phyloP scores from a whole-genome alignment of 2,888 invertebrate species.

The Mycalesis mineus region DNA sequence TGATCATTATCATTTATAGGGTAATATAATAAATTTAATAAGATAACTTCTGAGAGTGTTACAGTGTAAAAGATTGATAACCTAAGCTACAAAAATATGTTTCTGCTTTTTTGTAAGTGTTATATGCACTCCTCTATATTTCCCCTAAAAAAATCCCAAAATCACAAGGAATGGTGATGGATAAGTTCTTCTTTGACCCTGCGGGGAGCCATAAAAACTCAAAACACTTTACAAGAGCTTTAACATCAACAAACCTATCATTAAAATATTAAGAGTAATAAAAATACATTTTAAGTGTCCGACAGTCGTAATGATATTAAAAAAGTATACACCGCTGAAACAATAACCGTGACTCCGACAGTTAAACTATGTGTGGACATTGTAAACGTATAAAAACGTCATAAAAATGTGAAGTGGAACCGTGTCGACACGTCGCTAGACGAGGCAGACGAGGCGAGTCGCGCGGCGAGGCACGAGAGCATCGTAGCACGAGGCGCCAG shows the following conservation, averaged over 20 bases:
- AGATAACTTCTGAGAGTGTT: too few species aligned
- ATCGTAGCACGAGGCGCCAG: conserved; percentile 35
- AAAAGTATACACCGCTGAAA: conserved; percentile 37
- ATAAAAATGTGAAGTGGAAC: conserved; percentile 69
- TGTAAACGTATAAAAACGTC: conserved; percentile 48
- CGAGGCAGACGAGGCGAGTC: conserved; percentile 39
- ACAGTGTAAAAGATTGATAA: too few species aligned
- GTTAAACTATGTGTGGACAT: conserved; percentile 64
- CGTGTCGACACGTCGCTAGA: conserved; percentile 61
- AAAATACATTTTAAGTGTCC: conserved; percentile 24
- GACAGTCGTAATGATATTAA: conserved; percentile 19
- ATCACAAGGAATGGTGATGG: too few species aligned
- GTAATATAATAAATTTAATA: too few species aligned
- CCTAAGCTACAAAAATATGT: too few species aligned
- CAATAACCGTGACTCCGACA: conserved; percentile 54
- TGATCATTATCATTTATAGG: too few species aligned
- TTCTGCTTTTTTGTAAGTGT: too few species aligned
- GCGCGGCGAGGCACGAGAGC: conserved; percentile 22
- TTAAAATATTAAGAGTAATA: conserved; percentile 15
- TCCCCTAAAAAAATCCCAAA: too few species aligned
- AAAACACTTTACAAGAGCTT: neutral
- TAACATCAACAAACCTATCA: conserved; percentile 13
- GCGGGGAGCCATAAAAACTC: too few species aligned
- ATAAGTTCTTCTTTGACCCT: too few species aligned
- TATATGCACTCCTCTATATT: too few species aligned